These are phyloP conservation scores for Odontocerum albicorne DNA, from an alignment of 2,888 invertebrate genomes.

Conservation along the genomic window DNA sequence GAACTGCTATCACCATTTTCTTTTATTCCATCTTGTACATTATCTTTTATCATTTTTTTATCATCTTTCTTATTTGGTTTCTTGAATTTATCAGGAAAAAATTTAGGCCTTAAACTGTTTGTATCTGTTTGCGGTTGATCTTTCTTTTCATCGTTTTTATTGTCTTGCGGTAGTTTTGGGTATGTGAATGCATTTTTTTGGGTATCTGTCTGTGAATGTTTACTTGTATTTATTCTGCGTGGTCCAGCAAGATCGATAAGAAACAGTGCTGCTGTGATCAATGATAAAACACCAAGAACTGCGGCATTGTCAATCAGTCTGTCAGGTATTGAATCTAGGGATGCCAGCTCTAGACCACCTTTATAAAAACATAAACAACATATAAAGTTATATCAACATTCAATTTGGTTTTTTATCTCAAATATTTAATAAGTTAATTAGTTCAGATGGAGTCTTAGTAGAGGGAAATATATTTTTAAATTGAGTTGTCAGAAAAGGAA, in stretches of 20 bases:
- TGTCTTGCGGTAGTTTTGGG: slow-evolving; percentile 40
- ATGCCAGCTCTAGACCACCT: slow-evolving; percentile 70
- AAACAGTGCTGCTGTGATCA: slow-evolving; percentile 68
- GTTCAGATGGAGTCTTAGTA: no score
- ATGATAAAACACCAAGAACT: slow-evolving; percentile 66
- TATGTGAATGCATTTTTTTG: slow-evolving; percentile 25
- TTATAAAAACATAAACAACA: no score
- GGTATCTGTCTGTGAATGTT: slow-evolving; percentile 49
- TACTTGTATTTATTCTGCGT: slow-evolving; percentile 49
- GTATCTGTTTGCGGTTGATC: slow-evolving; percentile 31
- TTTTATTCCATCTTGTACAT: slow-evolving; percentile 1
- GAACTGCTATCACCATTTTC: background rate
- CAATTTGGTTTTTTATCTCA: no score
- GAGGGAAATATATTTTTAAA: no score
- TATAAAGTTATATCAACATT: no score
- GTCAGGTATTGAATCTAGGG: slow-evolving; percentile 69
- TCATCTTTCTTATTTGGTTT: slow-evolving; percentile 39
- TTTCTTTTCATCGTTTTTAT: slow-evolving; percentile 12
- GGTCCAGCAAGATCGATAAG: slow-evolving; percentile 68
- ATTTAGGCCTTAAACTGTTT: slow-evolving; percentile 19
- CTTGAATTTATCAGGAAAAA: slow-evolving; percentile 31
- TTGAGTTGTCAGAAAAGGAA: no score
- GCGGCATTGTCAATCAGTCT: slow-evolving; percentile 71
- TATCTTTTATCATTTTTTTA: slow-evolving; percentile 44
- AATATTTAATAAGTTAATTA: no score